Percentiles rank a stretch among this genome's conserved stretches.
These are phyloP conservation scores for Tragelaphus strepsiceros DNA, from an alignment of 2,113 vertebrate genomes.

Conservation along the genomic window DNA sequence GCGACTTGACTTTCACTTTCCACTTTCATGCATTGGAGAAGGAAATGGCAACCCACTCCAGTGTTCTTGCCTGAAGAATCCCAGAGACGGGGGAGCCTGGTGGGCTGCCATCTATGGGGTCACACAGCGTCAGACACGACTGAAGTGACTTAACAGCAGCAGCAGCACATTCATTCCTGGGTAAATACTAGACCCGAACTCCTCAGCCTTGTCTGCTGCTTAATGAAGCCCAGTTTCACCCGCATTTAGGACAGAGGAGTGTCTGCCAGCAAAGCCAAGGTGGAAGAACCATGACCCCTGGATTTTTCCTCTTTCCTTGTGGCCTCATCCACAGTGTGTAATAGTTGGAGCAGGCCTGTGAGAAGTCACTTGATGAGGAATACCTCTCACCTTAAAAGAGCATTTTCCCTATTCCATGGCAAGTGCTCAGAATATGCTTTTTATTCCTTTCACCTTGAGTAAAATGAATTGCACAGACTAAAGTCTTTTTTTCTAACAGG, in stretches of 20 bases:
- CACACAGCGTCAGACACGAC: neutral
- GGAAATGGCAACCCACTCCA: too few relatives aligned
- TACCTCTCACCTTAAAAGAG: neutral
- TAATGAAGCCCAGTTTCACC: neutral
- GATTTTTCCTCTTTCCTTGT: fast-evolving
- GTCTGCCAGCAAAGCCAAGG: neutral
- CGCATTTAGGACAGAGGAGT: neutral
- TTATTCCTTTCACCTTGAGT: neutral
- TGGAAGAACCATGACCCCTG: too few relatives aligned
- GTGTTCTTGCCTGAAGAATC: too few relatives aligned
- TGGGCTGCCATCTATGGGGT: too few relatives aligned
- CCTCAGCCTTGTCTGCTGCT: neutral
- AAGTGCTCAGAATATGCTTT: neutral
- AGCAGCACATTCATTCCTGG: neutral
- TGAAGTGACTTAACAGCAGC: neutral
- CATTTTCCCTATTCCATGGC: neutral
- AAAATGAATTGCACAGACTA: neutral
- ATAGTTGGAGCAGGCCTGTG: neutral
- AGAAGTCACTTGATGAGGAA: neutral
- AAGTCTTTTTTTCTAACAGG: neutral
- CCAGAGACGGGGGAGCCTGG: neutral
- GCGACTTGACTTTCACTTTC: too few relatives aligned
- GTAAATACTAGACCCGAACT: neutral
- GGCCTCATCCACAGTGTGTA: neutral
- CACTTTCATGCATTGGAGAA: too few relatives aligned